phyloP scores from a whole-genome alignment of 2,888 invertebrate species.

The Drosophila rellima region DNA sequence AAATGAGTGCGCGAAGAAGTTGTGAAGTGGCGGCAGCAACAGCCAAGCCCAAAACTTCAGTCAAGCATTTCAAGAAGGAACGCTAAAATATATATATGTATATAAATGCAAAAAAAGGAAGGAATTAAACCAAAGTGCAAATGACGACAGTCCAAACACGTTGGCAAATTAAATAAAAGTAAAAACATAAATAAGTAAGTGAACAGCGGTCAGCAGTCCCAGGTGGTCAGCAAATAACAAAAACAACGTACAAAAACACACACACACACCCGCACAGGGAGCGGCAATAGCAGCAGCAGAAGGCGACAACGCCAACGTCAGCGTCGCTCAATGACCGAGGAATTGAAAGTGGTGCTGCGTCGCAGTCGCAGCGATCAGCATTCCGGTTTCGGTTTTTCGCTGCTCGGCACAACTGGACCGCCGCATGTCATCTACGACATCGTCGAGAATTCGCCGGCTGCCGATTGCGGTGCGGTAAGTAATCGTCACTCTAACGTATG shows the following conservation, averaged over 20 bases:
- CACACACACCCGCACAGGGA: slow-evolving; percentile 53
- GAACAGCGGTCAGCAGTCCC: slow-evolving; percentile 53
- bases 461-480: slow-evolving; percentile 89
- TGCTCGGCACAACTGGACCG: slow-evolving; percentile 95
- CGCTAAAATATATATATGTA: slow-evolving; percentile 18
- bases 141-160: slow-evolving; percentile 55
- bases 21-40: slow-evolving; percentile 45
- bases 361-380: slow-evolving; percentile 93
- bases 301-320: slow-evolving; percentile 49
- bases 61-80: slow-evolving; percentile 71
- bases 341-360: slow-evolving; percentile 94
- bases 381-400: slow-evolving; percentile 95
- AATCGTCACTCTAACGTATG: slow-evolving; percentile 18
- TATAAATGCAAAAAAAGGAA: slow-evolving; percentile 23
- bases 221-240: slow-evolving; percentile 57
- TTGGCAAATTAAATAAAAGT: slow-evolving; percentile 52
- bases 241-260: slow-evolving; percentile 28
- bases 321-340: slow-evolving; percentile 89
- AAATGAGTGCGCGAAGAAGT: slow-evolving; percentile 66
- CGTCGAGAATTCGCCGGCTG: slow-evolving; percentile 96
- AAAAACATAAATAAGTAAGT: slow-evolving; percentile 53
- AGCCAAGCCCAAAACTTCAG: slow-evolving; percentile 84
- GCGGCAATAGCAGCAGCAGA: slow-evolving; percentile 42
- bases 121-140: slow-evolving; percentile 58
- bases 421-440: slow-evolving; percentile 97